Evolutionary conservation across 1,140 invertebrate genomes (phyloP), one percentile per base, ranked within the genome.

Genomic region (Pararge aegeria): DNA sequence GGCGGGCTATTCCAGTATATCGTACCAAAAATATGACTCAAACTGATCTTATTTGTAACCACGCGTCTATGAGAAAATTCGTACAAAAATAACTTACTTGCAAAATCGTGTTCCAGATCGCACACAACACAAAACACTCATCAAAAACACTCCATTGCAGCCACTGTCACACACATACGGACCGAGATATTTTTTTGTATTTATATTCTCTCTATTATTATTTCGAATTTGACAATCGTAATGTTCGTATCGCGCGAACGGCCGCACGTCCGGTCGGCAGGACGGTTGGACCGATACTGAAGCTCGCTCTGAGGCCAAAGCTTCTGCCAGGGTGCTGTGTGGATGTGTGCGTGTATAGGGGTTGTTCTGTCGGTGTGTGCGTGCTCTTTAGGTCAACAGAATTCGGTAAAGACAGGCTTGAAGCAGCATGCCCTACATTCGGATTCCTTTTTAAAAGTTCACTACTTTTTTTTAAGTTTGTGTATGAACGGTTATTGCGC

Each of bases 321-420:
- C 52, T 57, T 53, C 63, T 37, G 62, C 18, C 46, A 38, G 46
- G 18, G 19, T 13, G 16, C 15, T 59, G 59, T 66, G 67, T 66
- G 63, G 20, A 29, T 60, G 60, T 57, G 50, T 54, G 49, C 13
- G 38, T 55, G 50, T 15, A 56, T 30, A 29, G 38, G 64, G 67
- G 70, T 59, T 46, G 61, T 51, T 64, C 27, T 59, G 16, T 16
- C 13, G 5, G 3, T 49, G 70, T 73, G 70, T 68, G 62, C 20
- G 66, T 59, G 63, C 67, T 73, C 70, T 73, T 64, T 66, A 76
- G 74, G 74, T 74, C 74, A 76, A 71, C 70, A 73, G 74, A 70
- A 74, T 74, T 77, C 69, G 71, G 71, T 74, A 67, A 62, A 77
- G 74, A 77, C 69, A 68, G 61, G 66, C 66, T 61, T 70, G 67